Conservation (phyloP, 2,888 invertebrate genomes). For the Drosophila neutralis region DNA sequence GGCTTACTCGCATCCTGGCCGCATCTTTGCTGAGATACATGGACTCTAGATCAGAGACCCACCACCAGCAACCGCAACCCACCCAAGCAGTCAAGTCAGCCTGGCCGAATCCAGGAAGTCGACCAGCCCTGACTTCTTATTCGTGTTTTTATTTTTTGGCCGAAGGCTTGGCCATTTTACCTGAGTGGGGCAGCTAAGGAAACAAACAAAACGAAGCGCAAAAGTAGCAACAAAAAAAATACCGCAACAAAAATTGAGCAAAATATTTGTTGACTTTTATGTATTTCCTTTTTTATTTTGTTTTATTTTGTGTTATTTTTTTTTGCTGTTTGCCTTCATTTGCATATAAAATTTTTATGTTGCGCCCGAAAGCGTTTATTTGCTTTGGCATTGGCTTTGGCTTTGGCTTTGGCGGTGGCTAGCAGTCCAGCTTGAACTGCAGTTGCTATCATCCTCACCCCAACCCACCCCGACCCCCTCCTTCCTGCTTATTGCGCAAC, state of each 20-base stretch:
- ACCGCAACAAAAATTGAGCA: constrained; percentile 48
- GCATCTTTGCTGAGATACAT: constrained; percentile 36
- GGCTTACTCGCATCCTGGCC: constrained; percentile 14
- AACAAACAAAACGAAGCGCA: constrained; percentile 36
- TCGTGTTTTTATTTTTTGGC: constrained; percentile 1
- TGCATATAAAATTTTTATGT: constrained; percentile 79
- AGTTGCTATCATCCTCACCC: constrained; percentile 24
- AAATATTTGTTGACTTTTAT: constrained; percentile 64
- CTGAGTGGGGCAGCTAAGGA: constrained; percentile 29
- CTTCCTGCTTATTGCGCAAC: constrained; percentile 50
- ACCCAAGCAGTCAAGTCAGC: neutral
- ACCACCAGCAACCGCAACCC: neutral
- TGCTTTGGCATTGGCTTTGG: constrained; percentile 48
- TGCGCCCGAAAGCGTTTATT: constrained; percentile 77
- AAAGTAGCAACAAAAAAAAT: constrained; percentile 21
- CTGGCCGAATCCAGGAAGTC: constrained; percentile 27
- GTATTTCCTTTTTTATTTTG: constrained; percentile 26
- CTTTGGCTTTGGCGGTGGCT: constrained; percentile 13
- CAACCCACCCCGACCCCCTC: neutral
- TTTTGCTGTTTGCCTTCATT: constrained; percentile 71
- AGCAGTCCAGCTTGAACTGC: constrained; percentile 24
- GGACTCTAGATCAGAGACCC: constrained; percentile 6
- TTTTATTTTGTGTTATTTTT: constrained; percentile 11
- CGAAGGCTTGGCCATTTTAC: constrained; percentile 36
- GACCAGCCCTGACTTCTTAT: constrained; percentile 5